These are phyloP conservation scores for Timandra comae DNA, from an alignment of 2,888 invertebrate species.

Conservation along the genomic window DNA sequence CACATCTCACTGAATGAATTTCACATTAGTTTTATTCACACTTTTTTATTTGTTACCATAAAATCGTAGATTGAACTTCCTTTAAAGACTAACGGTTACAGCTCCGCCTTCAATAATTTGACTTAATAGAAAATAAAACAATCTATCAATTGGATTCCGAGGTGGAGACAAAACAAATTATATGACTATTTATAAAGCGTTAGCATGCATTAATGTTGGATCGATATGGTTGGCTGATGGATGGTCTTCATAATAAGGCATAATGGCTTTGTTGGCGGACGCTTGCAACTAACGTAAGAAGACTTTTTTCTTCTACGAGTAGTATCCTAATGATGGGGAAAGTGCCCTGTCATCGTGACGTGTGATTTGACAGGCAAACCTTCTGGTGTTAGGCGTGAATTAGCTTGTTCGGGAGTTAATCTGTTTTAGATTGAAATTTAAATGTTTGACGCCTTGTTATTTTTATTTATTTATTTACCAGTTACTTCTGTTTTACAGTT, in stretches of 20 bases:
- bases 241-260: constrained; percentile 72
- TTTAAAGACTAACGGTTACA: constrained; percentile 44
- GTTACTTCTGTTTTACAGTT: constrained; percentile 10
- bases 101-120: constrained; percentile 66
- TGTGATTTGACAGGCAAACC: constrained; percentile 54
- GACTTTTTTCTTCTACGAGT: constrained; percentile 66
- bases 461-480: constrained; percentile 24
- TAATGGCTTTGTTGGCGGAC: constrained; percentile 73
- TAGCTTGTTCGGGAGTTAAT: constrained; percentile 55
- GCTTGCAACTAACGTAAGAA: constrained; percentile 58
- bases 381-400: constrained; percentile 62
- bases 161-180: constrained; percentile 76
- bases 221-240: constrained; percentile 73
- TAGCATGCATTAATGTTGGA: constrained; percentile 73
- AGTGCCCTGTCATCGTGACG: constrained; percentile 62
- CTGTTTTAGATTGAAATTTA: constrained; percentile 52
- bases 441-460: constrained; percentile 27
- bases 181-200: constrained; percentile 75
- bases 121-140: constrained; percentile 58
- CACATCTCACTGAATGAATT: constrained; percentile 31
- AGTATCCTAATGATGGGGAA: constrained; percentile 63
- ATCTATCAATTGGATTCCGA: constrained; percentile 67
- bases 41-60: constrained; percentile 53
- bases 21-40: constrained; percentile 45
- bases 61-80: constrained; percentile 61